Conservation (phyloP, 2,797 vertebrate species). For the Danio albolineatus region DNA sequence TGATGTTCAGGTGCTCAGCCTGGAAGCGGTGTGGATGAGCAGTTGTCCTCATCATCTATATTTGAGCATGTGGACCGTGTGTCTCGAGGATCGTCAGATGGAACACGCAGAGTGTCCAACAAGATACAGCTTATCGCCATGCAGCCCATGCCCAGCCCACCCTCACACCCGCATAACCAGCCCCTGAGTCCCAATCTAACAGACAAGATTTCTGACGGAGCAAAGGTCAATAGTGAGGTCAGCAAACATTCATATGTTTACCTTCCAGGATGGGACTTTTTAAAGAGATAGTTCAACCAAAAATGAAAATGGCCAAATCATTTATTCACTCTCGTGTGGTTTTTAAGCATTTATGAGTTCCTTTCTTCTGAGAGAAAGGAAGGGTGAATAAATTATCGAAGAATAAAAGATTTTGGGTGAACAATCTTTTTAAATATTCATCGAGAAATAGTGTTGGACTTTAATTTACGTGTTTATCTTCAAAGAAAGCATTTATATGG, state of each 20-base stretch:
- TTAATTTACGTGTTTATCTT: neutral
- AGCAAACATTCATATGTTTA: neutral
- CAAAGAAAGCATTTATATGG: neutral
- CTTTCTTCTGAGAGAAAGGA: no score
- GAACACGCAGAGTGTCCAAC: conserved; percentile 85
- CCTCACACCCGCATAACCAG: conserved; percentile 70
- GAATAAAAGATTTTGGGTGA: no score
- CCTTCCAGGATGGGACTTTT: neutral
- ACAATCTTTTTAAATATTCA: neutral
- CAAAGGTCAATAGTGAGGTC: conserved; percentile 92
- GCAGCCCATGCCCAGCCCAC: conserved; percentile 90
- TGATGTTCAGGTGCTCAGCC: conserved; percentile 74
- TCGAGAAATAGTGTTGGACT: neutral
- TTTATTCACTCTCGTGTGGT: no score
- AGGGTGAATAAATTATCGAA: no score
- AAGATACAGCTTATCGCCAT: conserved; percentile 98
- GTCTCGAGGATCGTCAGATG: conserved; percentile 87
- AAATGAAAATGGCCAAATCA: no score
- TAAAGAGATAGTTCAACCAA: no score
- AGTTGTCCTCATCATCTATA: conserved; percentile 93
- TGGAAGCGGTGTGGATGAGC: conserved; percentile 84
- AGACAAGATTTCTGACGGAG: conserved; percentile 83
- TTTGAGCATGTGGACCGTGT: conserved; percentile 95
- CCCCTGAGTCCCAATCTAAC: conserved; percentile 79
- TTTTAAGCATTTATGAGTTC: no score